Base-by-base conservation (phyloP, 2,797 vertebrate species). In the Phrynocephalus guinanensis region DNA sequence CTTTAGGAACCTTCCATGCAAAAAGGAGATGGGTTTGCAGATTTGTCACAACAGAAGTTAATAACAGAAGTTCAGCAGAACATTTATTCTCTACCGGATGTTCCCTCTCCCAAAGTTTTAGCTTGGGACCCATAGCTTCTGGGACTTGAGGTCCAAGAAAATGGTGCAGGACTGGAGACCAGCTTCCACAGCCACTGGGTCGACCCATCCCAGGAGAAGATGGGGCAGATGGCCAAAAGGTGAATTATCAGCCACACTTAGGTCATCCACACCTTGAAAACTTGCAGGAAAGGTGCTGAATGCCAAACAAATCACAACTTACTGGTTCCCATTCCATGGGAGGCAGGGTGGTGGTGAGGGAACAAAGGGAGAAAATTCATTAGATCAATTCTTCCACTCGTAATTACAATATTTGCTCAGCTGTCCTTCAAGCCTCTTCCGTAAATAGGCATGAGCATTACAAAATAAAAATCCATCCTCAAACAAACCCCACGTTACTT, bases 291-390 rank as follows among this genome's bases (percentile, higher is more conserved):
- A 88, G 63, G 87, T 77, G 48, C 71, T 9, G 48, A 85, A 85
- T 56, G 71, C 79, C 79, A 88, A 80, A 85, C 60, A 85, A 88
- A 88, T 76, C 83, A 81, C 78, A 85, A 56, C 71, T 71, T 15
- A 33, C 78, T 76, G 6, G 20, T 85, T 85, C 68, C 48, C 82
- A 85, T 82, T 82, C 79, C 78, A 81, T 44, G n/a, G 76, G 87
- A 78, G 83, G 52, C 33, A 33, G 33, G 33, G 33, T 33, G 33
- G 33, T 2, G 2, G 33, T 33, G 33, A 33, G 52, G 83, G 81
- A 80, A 88, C 83, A 85, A 85, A 85, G 83, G 85, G 78, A 85
- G 48, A 38, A 88, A 88, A 88, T 88, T 88, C 87, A 88, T 85
- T 88, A 88, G 84, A 88, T 77, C 78, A 82, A 68, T 81, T 82